Evolutionary conservation across 1,140 invertebrate genomes (phyloP).

Genomic region (Drosophila repletoides): DNA sequence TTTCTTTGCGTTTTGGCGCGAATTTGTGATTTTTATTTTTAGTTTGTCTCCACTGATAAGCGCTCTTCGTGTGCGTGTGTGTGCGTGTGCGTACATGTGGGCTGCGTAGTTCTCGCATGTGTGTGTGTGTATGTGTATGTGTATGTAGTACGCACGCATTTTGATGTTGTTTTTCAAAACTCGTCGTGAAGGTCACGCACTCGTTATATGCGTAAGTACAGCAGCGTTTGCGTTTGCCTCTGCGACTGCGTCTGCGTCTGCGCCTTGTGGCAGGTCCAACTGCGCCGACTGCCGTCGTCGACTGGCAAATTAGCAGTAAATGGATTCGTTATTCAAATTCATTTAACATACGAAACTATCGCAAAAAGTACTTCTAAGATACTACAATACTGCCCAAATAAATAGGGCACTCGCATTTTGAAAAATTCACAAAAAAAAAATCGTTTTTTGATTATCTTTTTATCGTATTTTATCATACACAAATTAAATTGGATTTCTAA

Average conservation of each 20-base stretch:
- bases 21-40: constrained; percentile 69
- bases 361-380: too few species aligned
- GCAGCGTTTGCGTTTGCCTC: constrained; percentile 41
- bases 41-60: constrained; percentile 61
- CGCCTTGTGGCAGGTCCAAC: constrained; percentile 17
- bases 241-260: not conserved
- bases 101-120: constrained; percentile 8
- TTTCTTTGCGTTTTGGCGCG: constrained; percentile 64
- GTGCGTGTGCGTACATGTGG: not conserved
- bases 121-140: constrained; percentile 5
- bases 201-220: constrained; percentile 65
- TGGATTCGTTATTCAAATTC: too few species aligned
- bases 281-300: too few species aligned
- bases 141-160: constrained; percentile 50
- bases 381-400: too few species aligned
- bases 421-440: too few species aligned
- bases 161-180: constrained; percentile 68
- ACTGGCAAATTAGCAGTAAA: constrained; percentile 1
- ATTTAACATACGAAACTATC: too few species aligned
- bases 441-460: too few species aligned
- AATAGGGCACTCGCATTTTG: too few species aligned
- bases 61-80: constrained; percentile 5
- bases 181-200: constrained; percentile 69
- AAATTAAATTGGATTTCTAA: too few species aligned
- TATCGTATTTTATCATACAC: too few species aligned